Percentiles rank a stretch among this genome's conserved stretches.
These are phyloP conservation scores for Pseudomyrmex flavicornis DNA, from an alignment of 1,140 invertebrate species.

Conservation along the genomic window DNA sequence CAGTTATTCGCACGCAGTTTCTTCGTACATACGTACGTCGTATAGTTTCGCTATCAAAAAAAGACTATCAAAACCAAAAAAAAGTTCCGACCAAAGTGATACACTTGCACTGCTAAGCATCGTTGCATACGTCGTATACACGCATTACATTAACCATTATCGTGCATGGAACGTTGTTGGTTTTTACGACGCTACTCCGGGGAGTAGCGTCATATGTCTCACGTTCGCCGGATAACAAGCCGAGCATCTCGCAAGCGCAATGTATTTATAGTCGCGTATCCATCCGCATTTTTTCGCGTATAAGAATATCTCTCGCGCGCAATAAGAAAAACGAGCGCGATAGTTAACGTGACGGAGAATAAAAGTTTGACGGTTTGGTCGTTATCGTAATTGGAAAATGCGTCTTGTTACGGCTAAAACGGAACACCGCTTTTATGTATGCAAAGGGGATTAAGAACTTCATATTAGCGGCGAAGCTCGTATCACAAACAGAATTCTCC, in stretches of 20 bases:
- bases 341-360: neutral
- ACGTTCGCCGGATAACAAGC: neutral
- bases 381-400: too few relatives aligned
- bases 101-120: neutral
- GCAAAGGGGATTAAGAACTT: neutral
- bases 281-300: neutral
- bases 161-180: neutral
- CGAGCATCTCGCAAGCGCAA: neutral
- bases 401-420: neutral
- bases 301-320: neutral
- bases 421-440: neutral
- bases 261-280: neutral
- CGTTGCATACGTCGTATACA: neutral
- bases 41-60: neutral
- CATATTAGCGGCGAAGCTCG: neutral
- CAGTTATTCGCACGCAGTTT: neutral
- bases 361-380: neutral
- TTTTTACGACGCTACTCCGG: conserved; percentile 11
- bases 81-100: neutral
- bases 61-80: neutral
- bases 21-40: too few relatives aligned
- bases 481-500: too few relatives aligned
- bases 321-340: neutral
- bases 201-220: conserved; percentile 1
- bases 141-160: conserved; percentile 19